Percentiles rank a stretch among this genome's conserved stretches.
These are phyloP conservation scores for Pocillopora verrucosa DNA, from an alignment of 64 coral and sea anemone species.

Conservation along the genomic window DNA sequence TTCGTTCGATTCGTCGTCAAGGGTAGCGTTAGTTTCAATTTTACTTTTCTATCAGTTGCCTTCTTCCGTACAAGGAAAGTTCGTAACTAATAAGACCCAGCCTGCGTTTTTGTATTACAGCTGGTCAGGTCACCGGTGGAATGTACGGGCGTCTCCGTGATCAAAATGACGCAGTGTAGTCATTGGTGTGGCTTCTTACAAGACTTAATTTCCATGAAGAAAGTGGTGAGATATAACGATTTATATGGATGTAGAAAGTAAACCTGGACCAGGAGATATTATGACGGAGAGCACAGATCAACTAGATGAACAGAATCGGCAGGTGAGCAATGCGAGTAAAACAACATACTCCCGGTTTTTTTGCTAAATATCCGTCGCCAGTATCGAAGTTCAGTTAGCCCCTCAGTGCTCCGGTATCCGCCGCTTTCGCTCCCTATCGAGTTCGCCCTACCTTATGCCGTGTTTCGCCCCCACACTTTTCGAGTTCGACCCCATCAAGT, in stretches of 20 bases:
- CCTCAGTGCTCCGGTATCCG: no score
- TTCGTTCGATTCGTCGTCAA: conserved; percentile 69
- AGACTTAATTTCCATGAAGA: conserved; percentile 35
- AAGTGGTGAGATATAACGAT: no score
- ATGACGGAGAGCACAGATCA: neutral
- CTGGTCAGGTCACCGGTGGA: neutral
- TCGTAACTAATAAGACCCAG: conserved; percentile 46
- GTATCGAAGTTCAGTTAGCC: no score
- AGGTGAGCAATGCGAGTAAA: no score
- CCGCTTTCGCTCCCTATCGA: no score
- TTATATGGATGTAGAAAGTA: conserved; percentile 28
- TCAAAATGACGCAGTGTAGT: conserved; percentile 11
- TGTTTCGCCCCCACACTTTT: no score
- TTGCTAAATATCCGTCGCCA: no score
- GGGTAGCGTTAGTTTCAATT: conserved; percentile 57
- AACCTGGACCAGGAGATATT: conserved; percentile 40
- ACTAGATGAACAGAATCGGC: no score
- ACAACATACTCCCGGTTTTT: no score
- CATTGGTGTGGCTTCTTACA: neutral
- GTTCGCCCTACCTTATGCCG: no score
- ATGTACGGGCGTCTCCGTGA: neutral
- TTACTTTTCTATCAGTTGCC: conserved; percentile 48
- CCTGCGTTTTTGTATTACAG: neutral
- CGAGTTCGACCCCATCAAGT: no score
- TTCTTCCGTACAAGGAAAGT: conserved; percentile 55